Base-by-base conservation (phyloP, 2,113 vertebrate genomes). In the Motacilla tschutschensis region DNA sequence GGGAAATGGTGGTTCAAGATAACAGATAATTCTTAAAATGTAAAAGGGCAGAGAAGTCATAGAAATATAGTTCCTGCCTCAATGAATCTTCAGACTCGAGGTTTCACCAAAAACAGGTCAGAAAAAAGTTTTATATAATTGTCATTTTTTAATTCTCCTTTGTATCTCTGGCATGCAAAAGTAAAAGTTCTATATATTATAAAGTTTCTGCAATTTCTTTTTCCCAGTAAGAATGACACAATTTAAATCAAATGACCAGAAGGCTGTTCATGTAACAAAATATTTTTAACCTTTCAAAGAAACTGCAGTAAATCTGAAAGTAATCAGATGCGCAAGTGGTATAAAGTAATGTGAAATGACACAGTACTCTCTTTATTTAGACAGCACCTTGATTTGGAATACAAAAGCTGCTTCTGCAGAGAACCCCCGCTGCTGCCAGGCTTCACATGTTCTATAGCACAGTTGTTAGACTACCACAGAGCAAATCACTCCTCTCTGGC, bases 381-480 rank as follows among this genome's bases (percentile, higher is more conserved):
- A 54, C 21, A 60, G 47, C 15, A 66, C 40, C 53, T n/a, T 41
- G n/a, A 47, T 63, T 50, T 3, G 8, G 31, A 62, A 66, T 9
- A 36, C 22, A 90, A 79, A 74, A 36, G 70, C 31, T 71, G 28
- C 24, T 55, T 75, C 79, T 81, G 36, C 33, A 74, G 65, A 51
- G 28, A 88, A 29, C 5, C 21, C 69, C 47, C 0, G 0, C 46
- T 28, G 63, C 84, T 33, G 12, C 53, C 58, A 38, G 48, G 33
- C 43, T 71, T 67, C 48, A 25, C 0, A 0, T 0, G 5, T 22
- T 29, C 66, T 31, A 24, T 1, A 10, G 16, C 6, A 4, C 35
- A 4, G 22, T 1, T 31, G 17, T 28, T 14, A n/a, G 55, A 53
- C 16, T 15, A 7, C 31, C 43, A 36, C 4, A 6, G 33, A 44